Conservation (phyloP, 2,888 invertebrate genomes). For the Baccha elongata region DNA sequence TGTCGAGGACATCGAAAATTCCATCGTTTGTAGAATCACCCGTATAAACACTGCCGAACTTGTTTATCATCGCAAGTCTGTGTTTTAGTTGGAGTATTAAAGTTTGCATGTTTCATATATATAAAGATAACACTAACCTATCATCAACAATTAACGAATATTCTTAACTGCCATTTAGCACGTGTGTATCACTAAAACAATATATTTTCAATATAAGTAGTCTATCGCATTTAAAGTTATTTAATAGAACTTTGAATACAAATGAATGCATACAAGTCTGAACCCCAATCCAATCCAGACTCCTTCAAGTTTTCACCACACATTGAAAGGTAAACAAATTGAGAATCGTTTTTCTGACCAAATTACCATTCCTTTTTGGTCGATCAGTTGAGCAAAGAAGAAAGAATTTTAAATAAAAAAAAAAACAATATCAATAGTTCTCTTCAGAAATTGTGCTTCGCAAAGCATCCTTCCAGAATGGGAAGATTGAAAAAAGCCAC, state of each 20-base stretch:
- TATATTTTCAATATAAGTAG: neutral
- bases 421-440: conserved; percentile 10
- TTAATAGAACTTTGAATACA: conserved; percentile 3
- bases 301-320: conserved; percentile 15
- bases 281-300: conserved; percentile 8
- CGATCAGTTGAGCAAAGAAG: conserved; percentile 42
- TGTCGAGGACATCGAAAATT: too few species aligned
- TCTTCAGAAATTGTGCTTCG: conserved; percentile 43
- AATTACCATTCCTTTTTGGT: conserved; percentile 67
- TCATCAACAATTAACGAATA: too few species aligned
- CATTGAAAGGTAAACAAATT: conserved; percentile 69
- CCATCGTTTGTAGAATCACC: too few species aligned
- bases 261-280: conserved; percentile 3
- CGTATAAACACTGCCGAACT: too few species aligned
- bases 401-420: conserved; percentile 30
- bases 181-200: neutral
- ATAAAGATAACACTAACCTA: too few species aligned
- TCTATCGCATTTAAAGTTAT: conserved; percentile 21
- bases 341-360: conserved; percentile 68
- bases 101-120: too few species aligned
- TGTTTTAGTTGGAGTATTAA: too few species aligned
- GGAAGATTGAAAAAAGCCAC: conserved; percentile 8
- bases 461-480: conserved; percentile 23
- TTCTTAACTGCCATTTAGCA: too few species aligned
- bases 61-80: too few species aligned